Conservation (phyloP, 2,797 vertebrate species). For the Amniataba percoides region DNA sequence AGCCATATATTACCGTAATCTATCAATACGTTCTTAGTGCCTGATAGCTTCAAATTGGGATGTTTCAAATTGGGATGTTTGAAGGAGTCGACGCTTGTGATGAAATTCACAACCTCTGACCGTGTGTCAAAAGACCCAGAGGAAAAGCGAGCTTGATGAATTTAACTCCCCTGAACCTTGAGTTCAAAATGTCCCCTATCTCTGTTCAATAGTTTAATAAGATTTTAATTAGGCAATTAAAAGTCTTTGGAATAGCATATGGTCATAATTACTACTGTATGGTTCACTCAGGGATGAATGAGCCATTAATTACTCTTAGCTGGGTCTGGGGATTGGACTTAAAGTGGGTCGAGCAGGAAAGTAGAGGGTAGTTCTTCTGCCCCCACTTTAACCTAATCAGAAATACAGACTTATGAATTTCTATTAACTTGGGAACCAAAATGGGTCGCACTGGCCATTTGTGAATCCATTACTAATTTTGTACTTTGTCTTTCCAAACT, state of each 20-base stretch:
- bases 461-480: conserved; percentile 32
- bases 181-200: conserved; percentile 82
- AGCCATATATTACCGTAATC: conserved; percentile 76
- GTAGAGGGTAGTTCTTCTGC: conserved; percentile 46
- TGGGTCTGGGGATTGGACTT: conserved; percentile 74
- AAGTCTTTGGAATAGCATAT: conserved; percentile 84
- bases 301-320: conserved; percentile 84
- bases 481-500: background rate
- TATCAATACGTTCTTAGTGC: conserved; percentile 56
- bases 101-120: conserved; percentile 69
- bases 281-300: conserved; percentile 80
- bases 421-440: conserved; percentile 16
- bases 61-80: conserved; percentile 66
- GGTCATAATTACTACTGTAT: conserved; percentile 83
- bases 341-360: conserved; percentile 59
- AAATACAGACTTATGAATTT: conserved; percentile 56
- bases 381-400: conserved; percentile 56
- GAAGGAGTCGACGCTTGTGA: conserved; percentile 57
- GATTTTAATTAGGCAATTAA: conserved; percentile 88
- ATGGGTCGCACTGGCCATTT: conserved; percentile 4
- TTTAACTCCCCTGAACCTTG: conserved; percentile 69
- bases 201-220: conserved; percentile 83
- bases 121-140: conserved; percentile 64
- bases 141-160: conserved; percentile 72
- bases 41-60: conserved; percentile 65